Evolutionary conservation across 2,113 vertebrate genomes (phyloP).

Genomic region (Pluvialis apricaria): DNA sequence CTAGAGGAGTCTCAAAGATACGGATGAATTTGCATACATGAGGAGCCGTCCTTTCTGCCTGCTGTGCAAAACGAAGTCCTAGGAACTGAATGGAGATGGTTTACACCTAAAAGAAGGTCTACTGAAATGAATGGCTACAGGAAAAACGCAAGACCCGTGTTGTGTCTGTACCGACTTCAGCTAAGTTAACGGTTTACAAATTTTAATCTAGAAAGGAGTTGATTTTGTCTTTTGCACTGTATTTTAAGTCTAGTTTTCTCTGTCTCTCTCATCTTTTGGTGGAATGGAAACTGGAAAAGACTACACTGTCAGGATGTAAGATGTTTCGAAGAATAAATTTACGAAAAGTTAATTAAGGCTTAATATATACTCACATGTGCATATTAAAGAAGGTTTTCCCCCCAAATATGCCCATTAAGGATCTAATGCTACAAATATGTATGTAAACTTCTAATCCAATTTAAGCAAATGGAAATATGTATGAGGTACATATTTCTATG

Average conservation of each 20-base stretch:
- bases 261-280: background rate
- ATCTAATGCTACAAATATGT: background rate
- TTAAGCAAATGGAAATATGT: background rate
- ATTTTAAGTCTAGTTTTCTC: background rate
- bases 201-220: background rate
- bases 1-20: background rate
- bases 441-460: background rate
- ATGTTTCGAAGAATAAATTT: background rate
- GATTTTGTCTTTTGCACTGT: background rate
- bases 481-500: too few species aligned
- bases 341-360: background rate
- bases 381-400: background rate
- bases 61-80: background rate
- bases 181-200: accelerated
- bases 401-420: background rate
- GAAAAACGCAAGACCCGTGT: background rate
- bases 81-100: background rate
- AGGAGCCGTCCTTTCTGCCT: background rate
- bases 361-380: accelerated
- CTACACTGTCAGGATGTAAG: background rate
- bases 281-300: background rate
- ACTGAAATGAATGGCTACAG: background rate
- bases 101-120: background rate
- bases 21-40: background rate
- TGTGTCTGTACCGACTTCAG: background rate